Percentiles rank a stretch among this genome's conserved stretches.
Evolutionary conservation across 1,140 invertebrate species (phyloP).

Genomic region (Drosophila parvula): DNA sequence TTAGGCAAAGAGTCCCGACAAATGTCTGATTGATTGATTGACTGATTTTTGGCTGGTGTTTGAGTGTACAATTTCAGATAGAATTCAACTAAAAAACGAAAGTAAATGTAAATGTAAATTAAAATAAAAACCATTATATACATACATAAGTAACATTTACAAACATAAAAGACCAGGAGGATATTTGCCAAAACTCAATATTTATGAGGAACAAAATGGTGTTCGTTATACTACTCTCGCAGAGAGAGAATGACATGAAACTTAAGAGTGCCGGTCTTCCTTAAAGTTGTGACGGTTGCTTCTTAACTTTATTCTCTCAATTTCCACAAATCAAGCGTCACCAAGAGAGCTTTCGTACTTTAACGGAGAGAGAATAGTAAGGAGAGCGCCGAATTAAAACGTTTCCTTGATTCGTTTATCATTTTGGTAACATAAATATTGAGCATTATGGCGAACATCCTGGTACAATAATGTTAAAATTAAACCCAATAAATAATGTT

Average conservation of each 20-base stretch:
- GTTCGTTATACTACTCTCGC: no score
- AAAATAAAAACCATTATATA: conserved; percentile 22
- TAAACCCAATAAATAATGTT: no score
- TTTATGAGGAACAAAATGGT: not conserved
- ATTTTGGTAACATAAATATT: not conserved
- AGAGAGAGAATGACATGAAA: no score
- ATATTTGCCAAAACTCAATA: not conserved
- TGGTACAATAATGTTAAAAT: not conserved
- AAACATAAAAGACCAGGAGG: not conserved
- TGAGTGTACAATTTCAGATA: conserved; percentile 61
- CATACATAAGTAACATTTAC: conserved; percentile 17
- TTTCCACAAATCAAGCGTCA: no score
- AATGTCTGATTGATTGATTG: conserved; percentile 19
- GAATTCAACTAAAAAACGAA: conserved; percentile 31
- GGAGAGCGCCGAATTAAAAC: no score
- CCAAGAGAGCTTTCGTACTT: no score
- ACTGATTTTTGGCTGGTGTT: conserved; percentile 63
- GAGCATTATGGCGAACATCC: not conserved
- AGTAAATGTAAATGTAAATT: conserved; percentile 17
- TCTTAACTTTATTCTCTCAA: no score
- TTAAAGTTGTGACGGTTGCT: no score
- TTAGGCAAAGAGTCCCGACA: conserved; percentile 5
- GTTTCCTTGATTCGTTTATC: not conserved
- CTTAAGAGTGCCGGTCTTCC: no score
- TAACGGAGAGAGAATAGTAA: no score